phyloP scores from a whole-genome alignment of 64 coral and sea anemone genomes.

The Dendronephthya gigantea region DNA sequence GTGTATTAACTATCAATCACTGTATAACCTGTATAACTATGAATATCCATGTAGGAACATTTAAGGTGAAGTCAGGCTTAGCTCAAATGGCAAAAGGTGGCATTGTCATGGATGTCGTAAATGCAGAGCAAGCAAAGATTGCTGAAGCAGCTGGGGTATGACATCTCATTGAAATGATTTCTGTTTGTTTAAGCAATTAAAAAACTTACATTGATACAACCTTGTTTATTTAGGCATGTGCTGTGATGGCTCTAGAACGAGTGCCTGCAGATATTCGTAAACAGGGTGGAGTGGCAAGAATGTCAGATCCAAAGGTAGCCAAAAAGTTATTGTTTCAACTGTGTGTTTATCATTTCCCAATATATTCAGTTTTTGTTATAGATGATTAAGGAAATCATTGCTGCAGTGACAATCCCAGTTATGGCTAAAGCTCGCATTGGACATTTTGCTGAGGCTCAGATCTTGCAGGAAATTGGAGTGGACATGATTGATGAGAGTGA shows the following conservation, averaged over 20 bases:
- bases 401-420: slow-evolving; percentile 84
- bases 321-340: neutral
- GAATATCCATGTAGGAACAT: slow-evolving; percentile 46
- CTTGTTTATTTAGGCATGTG: slow-evolving; percentile 62
- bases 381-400: slow-evolving; percentile 94
- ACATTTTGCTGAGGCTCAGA: slow-evolving; percentile 98
- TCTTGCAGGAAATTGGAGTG: slow-evolving; percentile 81
- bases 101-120: slow-evolving; percentile 94
- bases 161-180: neutral
- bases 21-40: neutral
- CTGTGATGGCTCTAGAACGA: slow-evolving; percentile 93
- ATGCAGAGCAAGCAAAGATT: slow-evolving; percentile 60
- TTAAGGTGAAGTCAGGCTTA: slow-evolving; percentile 81
- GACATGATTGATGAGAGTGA: slow-evolving; percentile 99
- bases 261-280: slow-evolving; percentile 87
- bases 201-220: neutral
- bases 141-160: slow-evolving; percentile 89
- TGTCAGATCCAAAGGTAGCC: slow-evolving; percentile 94
- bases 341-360: neutral
- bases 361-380: neutral
- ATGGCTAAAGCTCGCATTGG: slow-evolving; percentile 98
- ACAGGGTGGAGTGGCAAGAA: slow-evolving; percentile 87
- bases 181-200: too few species aligned
- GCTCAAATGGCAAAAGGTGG: slow-evolving; percentile 96
- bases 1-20: neutral